A percentile compares a stretch with the other conserved stretches of the same genome.
Conservation (phyloP, 2,888 invertebrate genomes). For the Mesodorylaimus sp. region DNA sequence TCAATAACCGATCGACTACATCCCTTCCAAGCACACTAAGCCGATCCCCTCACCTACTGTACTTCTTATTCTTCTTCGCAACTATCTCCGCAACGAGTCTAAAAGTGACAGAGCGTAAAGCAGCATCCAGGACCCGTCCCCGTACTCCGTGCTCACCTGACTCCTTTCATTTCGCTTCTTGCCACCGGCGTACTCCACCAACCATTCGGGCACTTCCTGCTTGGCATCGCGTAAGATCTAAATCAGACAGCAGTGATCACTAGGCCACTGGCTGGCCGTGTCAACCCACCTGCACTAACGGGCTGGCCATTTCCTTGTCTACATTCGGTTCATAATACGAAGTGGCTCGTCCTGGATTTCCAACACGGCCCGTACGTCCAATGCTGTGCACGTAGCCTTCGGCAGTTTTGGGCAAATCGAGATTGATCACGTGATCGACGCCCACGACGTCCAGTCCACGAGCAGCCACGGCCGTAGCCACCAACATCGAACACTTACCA, state of each 20-base stretch:
- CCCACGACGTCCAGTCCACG: constrained; percentile 73
- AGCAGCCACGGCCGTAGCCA: constrained; percentile 86
- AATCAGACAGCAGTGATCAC: too few species aligned
- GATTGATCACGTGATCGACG: constrained; percentile 43
- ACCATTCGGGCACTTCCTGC: constrained; percentile 59
- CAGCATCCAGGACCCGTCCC: too few species aligned
- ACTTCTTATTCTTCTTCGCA: too few species aligned
- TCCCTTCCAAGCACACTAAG: too few species aligned
- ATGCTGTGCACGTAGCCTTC: constrained; percentile 40
- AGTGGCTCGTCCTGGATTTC: constrained; percentile 35
- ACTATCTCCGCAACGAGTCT: too few species aligned
- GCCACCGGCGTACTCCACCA: too few species aligned
- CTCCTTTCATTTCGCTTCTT: too few species aligned
- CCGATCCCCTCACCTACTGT: too few species aligned
- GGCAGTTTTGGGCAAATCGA: constrained; percentile 34
- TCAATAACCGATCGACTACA: too few species aligned
- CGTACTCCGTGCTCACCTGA: too few species aligned
- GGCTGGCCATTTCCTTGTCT: constrained; percentile 44
- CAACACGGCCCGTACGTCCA: constrained; percentile 38
- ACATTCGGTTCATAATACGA: constrained; percentile 43
- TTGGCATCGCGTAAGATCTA: constrained; percentile 54
- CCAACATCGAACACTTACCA: constrained; percentile 49
- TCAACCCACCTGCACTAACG: constrained; percentile 10
- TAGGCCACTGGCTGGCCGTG: too few species aligned
- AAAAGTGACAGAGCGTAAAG: too few species aligned